These are phyloP conservation scores for Prolemur simus DNA, from an alignment of 2,113 vertebrate genomes.

Conservation along the genomic window DNA sequence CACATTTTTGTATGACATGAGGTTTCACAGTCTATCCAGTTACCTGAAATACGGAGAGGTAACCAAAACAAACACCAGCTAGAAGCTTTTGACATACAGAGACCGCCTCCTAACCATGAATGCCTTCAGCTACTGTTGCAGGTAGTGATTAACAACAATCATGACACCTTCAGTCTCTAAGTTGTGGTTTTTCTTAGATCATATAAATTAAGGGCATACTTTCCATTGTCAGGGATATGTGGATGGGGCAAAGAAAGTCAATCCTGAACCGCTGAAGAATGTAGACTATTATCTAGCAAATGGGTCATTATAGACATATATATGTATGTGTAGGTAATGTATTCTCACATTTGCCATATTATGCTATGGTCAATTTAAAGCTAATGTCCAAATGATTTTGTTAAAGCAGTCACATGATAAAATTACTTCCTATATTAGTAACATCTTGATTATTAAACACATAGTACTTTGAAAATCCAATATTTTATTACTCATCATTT, in stretches of 20 bases:
- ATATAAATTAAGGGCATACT: background rate
- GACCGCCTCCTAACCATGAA: background rate
- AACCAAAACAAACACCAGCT: background rate
- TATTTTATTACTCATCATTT: background rate
- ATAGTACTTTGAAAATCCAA: background rate
- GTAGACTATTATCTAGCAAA: background rate
- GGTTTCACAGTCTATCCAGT: background rate
- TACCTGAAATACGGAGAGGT: background rate
- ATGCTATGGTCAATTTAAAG: background rate
- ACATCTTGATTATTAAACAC: background rate
- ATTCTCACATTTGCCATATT: background rate
- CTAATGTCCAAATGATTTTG: background rate
- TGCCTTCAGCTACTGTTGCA: background rate
- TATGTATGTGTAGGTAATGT: background rate
- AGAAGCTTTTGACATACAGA: background rate
- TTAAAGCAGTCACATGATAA: background rate
- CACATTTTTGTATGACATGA: background rate
- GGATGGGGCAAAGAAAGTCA: background rate
- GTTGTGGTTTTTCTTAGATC: background rate
- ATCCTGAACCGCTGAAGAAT: background rate
- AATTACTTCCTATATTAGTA: background rate
- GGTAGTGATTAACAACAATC: background rate
- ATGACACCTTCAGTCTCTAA: background rate
- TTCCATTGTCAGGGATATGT: background rate
- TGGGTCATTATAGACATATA: background rate